A percentile compares a stretch with the other conserved stretches of the same genome.
phyloP scores from a whole-genome alignment of 2,797 vertebrate genomes.

The Melanotaenia nigrans region DNA sequence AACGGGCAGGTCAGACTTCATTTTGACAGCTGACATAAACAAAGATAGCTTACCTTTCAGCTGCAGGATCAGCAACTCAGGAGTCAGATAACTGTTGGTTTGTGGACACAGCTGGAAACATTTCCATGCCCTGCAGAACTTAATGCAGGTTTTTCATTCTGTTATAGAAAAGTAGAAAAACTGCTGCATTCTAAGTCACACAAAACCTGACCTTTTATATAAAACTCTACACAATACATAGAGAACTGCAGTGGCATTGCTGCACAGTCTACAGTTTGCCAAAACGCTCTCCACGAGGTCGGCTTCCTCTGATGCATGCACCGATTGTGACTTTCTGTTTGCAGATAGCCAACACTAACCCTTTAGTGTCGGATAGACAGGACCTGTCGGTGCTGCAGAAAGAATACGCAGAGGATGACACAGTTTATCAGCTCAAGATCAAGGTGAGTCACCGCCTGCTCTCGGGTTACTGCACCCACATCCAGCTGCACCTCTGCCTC shows the following conservation, averaged over 20 bases:
- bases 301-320: not conserved
- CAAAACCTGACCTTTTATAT: no score
- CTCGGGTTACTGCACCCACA: slow-evolving; percentile 24
- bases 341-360: slow-evolving; percentile 95
- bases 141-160: not conserved
- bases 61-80: not conserved
- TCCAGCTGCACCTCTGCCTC: not conserved
- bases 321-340: slow-evolving; percentile 10
- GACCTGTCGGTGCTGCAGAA: slow-evolving; percentile 89
- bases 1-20: rapidly evolving
- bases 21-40: not conserved
- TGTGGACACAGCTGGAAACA: not conserved
- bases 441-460: slow-evolving; percentile 75
- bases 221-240: no score
- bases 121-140: not conserved
- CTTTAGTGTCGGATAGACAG: slow-evolving; percentile 92
- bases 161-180: not conserved
- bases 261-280: no score
- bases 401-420: slow-evolving; percentile 92
- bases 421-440: slow-evolving; percentile 94
- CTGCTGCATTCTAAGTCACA: no score
- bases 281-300: not conserved
- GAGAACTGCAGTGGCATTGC: no score
- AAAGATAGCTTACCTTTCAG: not conserved
- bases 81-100: not conserved